Evolutionary conservation across 1,140 invertebrate species (phyloP), one percentile per base, ranked within the genome.

Genomic region (Drosophila kepulauana): DNA sequence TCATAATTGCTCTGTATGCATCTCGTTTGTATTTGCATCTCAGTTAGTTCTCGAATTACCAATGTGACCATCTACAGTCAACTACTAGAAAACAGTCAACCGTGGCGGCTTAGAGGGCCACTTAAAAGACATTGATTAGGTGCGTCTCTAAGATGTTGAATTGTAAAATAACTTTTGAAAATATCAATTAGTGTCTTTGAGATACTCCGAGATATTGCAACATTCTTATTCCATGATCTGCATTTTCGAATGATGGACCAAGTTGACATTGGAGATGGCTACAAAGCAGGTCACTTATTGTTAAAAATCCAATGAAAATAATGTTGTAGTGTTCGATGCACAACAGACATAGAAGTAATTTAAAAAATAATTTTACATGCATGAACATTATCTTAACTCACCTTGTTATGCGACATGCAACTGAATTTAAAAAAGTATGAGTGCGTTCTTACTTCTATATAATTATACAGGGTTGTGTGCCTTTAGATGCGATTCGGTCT

Each of bases 1-100:
- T 74, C 82, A 82, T 87, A 88, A 87, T 87, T 88, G 84, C 79
- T 66, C 43, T 56, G 78, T 76, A 67, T 81, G 67, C 67, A 67
- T 51, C 54, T 59, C 61, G 33, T 56, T 61, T 48, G 51, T 52
- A 71, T 58, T 65, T 43, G 68, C 56, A 59, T 59, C 56, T 38
- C 46, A 30, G 25, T 33, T n/a, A 46, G 10, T 52, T 51, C 63
- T 71, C 52, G 70, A 46, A 46, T 67, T 73, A 67, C 70, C 61
- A 20, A 16, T 16, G n/a, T 16, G 49, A 73, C 69, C 69, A 72
- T 62, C 69, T 58, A 63, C 48, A 46, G 48, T 11, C 30, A 54
- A 5, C 25, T 48, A 0, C 49, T 6, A 52, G 16, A 13, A 7
- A 5, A 57, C 25, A 54, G 35, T 10, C 58, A n/a, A 56, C 28